Base-by-base conservation (phyloP, 1,140 invertebrate genomes). In the Lepidurus packardi region DNA sequence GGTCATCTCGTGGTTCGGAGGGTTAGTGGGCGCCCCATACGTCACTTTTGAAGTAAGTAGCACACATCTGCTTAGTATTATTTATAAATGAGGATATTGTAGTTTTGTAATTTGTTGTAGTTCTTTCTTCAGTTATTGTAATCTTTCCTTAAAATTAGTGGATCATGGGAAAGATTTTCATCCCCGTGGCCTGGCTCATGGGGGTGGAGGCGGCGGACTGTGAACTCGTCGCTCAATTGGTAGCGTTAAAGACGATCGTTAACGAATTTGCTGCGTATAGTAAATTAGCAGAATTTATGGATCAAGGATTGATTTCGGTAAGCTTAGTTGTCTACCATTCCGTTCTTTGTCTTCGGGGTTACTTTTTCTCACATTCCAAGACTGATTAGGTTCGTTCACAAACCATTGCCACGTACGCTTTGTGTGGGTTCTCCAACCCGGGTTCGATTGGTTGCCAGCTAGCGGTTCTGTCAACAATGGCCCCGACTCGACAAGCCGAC, bases 381-480 rank as follows among this genome's bases (percentile, higher is more conserved):
- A 34, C 34, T 81, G 81, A 80, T 41, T 83, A 94, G 92, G 83
- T 85, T 4, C 86, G 94, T 83, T 90, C 91, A 73, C 89, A 92
- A 81, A 89, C 91, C 2, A 94, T 98, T 44, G 92, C 95, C 0
- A 98, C 97, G 0, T 98, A 93, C 83, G 94, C 96, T 0, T 89
- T 99, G 11, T 98, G 96, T 84, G 96, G 96, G 0, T 99, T 99
- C 86, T 92, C 96, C 0, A 99, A 99, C 88, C 92, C 97, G 5
- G 89, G 90, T 0, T 94, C 95, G 0, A 89, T 98, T 42, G 96
- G 95, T 5, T 95, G 97, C 73, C 90, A 94, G 84, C 89, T 98
- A 8, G 95, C 94, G 0, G 89, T 89, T 0, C 84, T 98, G n/a
- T 86, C 89, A 0, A 89, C 91, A 3, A 87, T 99, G 86, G 91